Conservation (phyloP, 2,888 invertebrate genomes). For the Endotricha flammealis region DNA sequence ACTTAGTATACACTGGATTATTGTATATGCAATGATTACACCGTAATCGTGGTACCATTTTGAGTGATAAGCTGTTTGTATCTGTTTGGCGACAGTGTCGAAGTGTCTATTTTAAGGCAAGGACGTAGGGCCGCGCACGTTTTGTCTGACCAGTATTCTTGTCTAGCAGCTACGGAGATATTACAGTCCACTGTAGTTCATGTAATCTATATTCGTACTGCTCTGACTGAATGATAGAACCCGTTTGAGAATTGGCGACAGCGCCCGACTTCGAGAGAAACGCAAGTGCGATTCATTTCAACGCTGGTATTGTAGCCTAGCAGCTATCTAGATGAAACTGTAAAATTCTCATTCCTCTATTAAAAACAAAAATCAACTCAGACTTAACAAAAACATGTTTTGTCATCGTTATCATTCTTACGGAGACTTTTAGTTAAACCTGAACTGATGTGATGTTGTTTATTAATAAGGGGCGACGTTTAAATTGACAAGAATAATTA, state of each 20-base stretch:
- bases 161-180: slow-evolving; percentile 14
- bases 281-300: neutral
- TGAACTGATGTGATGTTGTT: too few species aligned
- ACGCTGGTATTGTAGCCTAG: neutral
- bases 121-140: slow-evolving; percentile 55
- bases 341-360: too few species aligned
- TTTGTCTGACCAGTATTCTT: slow-evolving; percentile 42
- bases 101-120: slow-evolving; percentile 35
- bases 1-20: slow-evolving; percentile 53
- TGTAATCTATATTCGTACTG: neutral
- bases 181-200: neutral
- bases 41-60: slow-evolving; percentile 69
- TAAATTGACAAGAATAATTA: too few species aligned
- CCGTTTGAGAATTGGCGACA: neutral
- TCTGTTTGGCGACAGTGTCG: slow-evolving; percentile 51
- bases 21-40: slow-evolving; percentile 50
- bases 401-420: too few species aligned
- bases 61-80: slow-evolving; percentile 66
- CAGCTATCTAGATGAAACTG: slow-evolving; percentile 2
- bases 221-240: neutral
- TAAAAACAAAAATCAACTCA: too few species aligned
- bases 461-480: too few species aligned
- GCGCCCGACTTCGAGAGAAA: neutral
- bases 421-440: too few species aligned
- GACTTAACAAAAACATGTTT: too few species aligned